These are phyloP conservation scores for Melanostigma gelatinosum DNA, from an alignment of 2,113 vertebrate genomes.

Conservation along the genomic window DNA sequence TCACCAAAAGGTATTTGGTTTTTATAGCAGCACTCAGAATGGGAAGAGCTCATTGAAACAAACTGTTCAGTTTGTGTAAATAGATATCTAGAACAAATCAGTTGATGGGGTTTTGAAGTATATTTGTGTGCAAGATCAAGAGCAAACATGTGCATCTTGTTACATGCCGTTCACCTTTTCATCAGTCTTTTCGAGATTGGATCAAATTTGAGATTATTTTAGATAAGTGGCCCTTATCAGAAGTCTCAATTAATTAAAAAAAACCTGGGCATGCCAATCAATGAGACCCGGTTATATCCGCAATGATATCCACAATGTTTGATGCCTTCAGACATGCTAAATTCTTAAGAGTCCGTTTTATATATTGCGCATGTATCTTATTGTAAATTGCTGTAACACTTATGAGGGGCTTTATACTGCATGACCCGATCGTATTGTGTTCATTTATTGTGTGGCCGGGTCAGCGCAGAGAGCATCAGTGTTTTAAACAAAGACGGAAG, in stretches of 20 bases:
- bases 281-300: no score
- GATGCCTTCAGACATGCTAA: no score
- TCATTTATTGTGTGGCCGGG: not conserved
- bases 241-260: constrained; percentile 15
- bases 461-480: not conserved
- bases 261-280: constrained; percentile 14
- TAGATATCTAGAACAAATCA: not conserved
- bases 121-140: constrained; percentile 6
- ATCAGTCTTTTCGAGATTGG: not conserved
- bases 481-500: constrained; percentile 27
- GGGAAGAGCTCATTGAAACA: not conserved
- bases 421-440: no score
- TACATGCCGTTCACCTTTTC: not conserved
- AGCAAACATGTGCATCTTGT: not conserved
- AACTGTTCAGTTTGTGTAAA: not conserved
- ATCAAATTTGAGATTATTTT: constrained; percentile 16
- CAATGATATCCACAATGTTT: not conserved
- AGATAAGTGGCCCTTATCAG: constrained; percentile 33
- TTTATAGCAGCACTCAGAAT: not conserved
- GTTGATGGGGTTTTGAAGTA: not conserved
- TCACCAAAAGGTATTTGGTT: not conserved
- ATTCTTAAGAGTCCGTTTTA: no score
- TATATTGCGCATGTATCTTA: no score
- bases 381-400: no score
- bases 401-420: no score